phyloP scores from a whole-genome alignment of 2,113 vertebrate genomes.

The Limnothrissa miodon region DNA sequence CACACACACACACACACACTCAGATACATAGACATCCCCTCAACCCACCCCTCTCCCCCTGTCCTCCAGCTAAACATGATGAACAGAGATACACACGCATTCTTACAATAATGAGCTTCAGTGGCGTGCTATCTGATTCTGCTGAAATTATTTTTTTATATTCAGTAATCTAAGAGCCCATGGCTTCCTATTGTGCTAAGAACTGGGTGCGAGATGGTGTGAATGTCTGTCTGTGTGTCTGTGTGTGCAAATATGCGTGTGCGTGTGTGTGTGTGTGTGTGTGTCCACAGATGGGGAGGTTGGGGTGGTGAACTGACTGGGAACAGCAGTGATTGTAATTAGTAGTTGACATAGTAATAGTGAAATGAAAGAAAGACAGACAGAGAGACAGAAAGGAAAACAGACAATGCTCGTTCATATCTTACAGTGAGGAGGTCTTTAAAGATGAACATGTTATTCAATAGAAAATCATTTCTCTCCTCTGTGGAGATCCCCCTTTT shows the following conservation, averaged over 20 bases:
- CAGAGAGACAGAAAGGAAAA: neutral
- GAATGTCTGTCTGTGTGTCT: constrained; percentile 14
- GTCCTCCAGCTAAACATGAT: constrained; percentile 35
- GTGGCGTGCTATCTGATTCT: constrained; percentile 40
- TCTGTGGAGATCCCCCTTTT: neutral
- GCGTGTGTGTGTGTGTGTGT: neutral
- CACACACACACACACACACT: constrained; percentile 4
- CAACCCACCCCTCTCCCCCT: constrained; percentile 23
- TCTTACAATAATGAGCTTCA: constrained; percentile 31
- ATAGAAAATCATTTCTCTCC: neutral
- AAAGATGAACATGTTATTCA: neutral
- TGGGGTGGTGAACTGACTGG: neutral
- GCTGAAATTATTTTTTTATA: constrained; percentile 21
- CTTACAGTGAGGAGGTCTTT: neutral
- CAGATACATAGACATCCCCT: constrained; percentile 12
- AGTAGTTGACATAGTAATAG: neutral
- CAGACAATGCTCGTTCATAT: neutral
- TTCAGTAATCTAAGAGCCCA: constrained; percentile 17
- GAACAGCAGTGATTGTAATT: neutral
- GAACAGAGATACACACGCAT: constrained; percentile 30
- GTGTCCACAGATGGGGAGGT: neutral
- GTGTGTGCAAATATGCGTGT: constrained; percentile 18
- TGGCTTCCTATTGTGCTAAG: constrained; percentile 21
- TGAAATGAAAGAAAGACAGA: neutral
- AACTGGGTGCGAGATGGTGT: neutral